A percentile compares a stretch with the other conserved stretches of the same genome.
phyloP scores from a whole-genome alignment of 2,797 vertebrate species.

The Sparidentex hasta region DNA sequence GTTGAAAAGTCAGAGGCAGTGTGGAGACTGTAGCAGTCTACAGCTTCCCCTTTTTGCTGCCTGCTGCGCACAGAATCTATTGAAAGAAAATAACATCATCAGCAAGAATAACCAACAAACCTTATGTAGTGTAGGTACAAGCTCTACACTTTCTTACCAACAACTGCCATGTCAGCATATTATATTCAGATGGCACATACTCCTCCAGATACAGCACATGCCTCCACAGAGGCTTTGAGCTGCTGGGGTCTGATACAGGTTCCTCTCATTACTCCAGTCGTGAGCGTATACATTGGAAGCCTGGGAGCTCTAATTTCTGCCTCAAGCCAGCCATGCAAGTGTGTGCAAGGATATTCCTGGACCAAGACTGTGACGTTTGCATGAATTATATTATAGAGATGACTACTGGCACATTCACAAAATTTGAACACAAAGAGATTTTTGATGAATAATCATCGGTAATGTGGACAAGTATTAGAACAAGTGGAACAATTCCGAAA shows the following conservation, averaged over 20 bases:
- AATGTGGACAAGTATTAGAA: no score
- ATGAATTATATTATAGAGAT: no score
- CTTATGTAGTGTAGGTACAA: background rate
- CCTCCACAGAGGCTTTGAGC: background rate
- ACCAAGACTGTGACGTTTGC: no score
- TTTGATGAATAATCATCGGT: no score
- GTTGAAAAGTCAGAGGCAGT: background rate
- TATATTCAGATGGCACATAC: background rate
- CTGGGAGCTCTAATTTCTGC: background rate
- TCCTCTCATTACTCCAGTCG: no score
- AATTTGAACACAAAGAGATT: no score
- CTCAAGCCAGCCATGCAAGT: no score
- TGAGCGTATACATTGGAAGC: background rate
- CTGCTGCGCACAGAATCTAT: background rate
- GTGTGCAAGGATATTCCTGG: background rate
- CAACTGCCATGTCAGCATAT: background rate
- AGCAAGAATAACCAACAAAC: background rate
- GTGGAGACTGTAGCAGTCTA: background rate
- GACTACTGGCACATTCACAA: no score
- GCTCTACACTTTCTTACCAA: background rate
- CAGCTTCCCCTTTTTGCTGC: background rate
- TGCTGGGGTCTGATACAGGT: no score
- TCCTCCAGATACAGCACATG: background rate
- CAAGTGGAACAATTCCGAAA: no score
- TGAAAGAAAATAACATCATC: background rate